Base-by-base conservation (phyloP, 2,113 vertebrate genomes). In the Ictidomys tridecemlineatus region DNA sequence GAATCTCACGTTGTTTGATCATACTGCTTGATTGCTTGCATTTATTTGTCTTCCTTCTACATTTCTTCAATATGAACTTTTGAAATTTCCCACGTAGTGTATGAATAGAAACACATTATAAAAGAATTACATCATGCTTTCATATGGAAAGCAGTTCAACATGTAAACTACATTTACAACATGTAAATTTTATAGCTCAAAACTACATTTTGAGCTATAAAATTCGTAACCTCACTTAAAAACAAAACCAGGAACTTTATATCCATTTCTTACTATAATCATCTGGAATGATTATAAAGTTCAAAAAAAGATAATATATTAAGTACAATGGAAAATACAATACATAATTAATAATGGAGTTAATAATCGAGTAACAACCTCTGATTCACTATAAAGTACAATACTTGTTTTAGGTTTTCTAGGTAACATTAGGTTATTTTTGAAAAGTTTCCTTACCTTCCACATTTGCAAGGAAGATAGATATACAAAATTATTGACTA, bases 161-260 rank as follows among this genome's bases (percentile, higher is more conserved):
- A 56, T 37, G 24, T n/a, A n/a, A n/a, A n/a, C n/a, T n/a, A n/a
- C n/a, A n/a, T n/a, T n/a, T n/a, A n/a, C n/a, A n/a, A n/a, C n/a
- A n/a, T n/a, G n/a, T n/a, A n/a, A n/a, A n/a, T n/a, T n/a, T n/a
- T n/a, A n/a, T n/a, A n/a, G n/a, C n/a, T n/a, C 13, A 39, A 84
- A 95, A 79, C 2, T 2, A 5, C 85, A 7, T 22, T 92, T 89
- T 87, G 9, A 84, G n/a, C 65, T 90, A 84, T 26, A 32, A 76
- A 77, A 89, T 76, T 3, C 26, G 37, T 69, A 88, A 73, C 4
- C 30, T 90, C 63, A 95, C 88, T 91, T 96, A 18, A 88, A 94
- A 95, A 65, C 3, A 89, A 79, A 32, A 10, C 22, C 67, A 83
- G 76, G 28, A 37, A 73, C 39, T 16, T 14, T 61, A 22, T 58